These are phyloP conservation scores for Heterotilapia buettikoferi DNA, from an alignment of 2,113 vertebrate genomes.

Conservation along the genomic window DNA sequence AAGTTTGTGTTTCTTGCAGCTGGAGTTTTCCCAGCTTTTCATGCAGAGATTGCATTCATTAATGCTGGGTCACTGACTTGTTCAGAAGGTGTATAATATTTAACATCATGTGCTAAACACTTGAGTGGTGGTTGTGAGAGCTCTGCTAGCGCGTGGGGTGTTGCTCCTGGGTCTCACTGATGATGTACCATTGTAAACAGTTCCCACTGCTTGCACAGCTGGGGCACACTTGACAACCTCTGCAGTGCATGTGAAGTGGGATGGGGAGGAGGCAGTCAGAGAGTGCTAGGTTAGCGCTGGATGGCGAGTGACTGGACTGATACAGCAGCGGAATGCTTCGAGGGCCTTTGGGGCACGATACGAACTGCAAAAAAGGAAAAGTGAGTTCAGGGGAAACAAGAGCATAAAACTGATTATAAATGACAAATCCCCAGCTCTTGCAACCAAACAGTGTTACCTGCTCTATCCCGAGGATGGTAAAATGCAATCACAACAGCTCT, in stretches of 20 bases:
- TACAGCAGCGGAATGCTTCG: slow-evolving; percentile 30
- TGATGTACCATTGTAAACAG: slow-evolving; percentile 30
- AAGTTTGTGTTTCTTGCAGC: background rate
- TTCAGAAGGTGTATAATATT: slow-evolving; percentile 2
- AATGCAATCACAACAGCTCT: slow-evolving; percentile 10
- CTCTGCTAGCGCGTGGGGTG: background rate
- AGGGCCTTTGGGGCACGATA: slow-evolving; percentile 31
- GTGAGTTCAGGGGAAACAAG: slow-evolving; percentile 19
- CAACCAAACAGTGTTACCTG: slow-evolving; percentile 10
- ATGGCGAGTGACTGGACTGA: background rate
- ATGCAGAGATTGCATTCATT: background rate
- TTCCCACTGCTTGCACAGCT: slow-evolving; percentile 35
- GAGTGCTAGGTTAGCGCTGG: background rate
- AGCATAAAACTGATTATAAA: slow-evolving; percentile 50
- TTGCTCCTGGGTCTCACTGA: slow-evolving; percentile 2
- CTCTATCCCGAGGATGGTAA: slow-evolving; percentile 35
- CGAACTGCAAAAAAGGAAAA: slow-evolving; percentile 35
- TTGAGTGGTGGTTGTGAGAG: background rate
- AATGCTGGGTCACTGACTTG: background rate
- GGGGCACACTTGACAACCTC: slow-evolving; percentile 26
- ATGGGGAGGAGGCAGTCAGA: background rate
- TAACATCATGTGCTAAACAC: background rate
- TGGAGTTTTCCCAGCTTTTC: background rate
- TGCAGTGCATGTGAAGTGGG: slow-evolving; percentile 3
- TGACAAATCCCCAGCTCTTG: slow-evolving; percentile 33